Base-by-base conservation (phyloP, 2,113 vertebrate genomes). In the Rhinolophus sinicus region DNA sequence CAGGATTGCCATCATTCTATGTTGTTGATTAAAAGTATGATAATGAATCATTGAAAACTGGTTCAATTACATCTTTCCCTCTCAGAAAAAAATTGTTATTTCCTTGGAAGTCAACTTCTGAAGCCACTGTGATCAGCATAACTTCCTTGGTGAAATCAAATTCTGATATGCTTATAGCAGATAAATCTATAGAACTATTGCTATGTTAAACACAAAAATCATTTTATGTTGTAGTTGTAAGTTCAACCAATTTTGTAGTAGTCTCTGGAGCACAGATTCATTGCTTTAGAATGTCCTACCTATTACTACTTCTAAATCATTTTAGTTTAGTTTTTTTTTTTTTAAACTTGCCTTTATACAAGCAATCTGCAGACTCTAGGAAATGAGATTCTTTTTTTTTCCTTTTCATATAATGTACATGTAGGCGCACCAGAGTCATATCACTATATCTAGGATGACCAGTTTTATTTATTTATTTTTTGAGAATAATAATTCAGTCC, bases 221-320 rank as follows among this genome's bases (percentile, higher is more conserved):
- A 91, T 65, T 95, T 98, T 95, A 69, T 92, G 60, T 35, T 94
- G 84, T 64, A 14, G 15, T 97, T 96, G 30, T 96, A 94, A 92
- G 0, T 88, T 93, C 58, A 86, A 64, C 77, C 93, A 93, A 77
- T 84, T 98, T 91, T 2, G 22, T 96, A 89, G 75, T 96, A 94
- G 88, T 95, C 87, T 95, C 92, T 88, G 13, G 72, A 93, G 94
- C 81, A 95, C 35, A 94, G 90, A 96, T 85, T 92, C 76, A 82
- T 92, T 72, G n/a, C 56, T 9, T 73, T 24, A 70, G 0, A 92
- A 83, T 6, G 26, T 91, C 72, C 40, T 88, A 78, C 28, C 38
- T 90, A 16, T 67, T 95, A 93, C 69, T 91, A 50, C 26, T 93
- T 83, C 77, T 88, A 93, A 64, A 60, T 97, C 47, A 90, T 96